Evolutionary conservation across 53 echinoderm and acorn worm genomes (phyloP).

Genomic region (Echinometra lucunter): DNA sequence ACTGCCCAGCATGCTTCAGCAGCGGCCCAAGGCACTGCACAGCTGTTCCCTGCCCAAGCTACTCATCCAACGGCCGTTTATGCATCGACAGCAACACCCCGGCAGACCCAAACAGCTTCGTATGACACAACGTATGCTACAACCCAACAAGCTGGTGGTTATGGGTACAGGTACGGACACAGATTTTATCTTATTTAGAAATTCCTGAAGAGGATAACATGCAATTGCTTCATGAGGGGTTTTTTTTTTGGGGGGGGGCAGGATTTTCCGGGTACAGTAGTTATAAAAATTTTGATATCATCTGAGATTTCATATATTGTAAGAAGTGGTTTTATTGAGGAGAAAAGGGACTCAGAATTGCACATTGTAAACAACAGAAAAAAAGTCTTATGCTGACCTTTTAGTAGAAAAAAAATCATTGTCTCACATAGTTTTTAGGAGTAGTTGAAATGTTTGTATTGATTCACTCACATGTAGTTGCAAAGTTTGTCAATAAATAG

Average conservation of each 20-base stretch:
- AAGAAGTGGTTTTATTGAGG: neutral
- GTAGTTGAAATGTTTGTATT: neutral
- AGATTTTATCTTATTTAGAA: neutral
- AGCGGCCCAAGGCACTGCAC: conserved; percentile 62
- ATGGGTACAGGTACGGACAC: conserved; percentile 78
- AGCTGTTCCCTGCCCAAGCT: conserved; percentile 68
- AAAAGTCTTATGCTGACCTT: neutral
- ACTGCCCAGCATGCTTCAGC: conserved; percentile 63
- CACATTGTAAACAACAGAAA: too few species aligned
- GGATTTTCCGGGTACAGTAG: neutral
- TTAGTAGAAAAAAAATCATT: neutral
- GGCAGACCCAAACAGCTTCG: conserved; percentile 83
- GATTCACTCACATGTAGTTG: neutral
- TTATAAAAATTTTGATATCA: neutral
- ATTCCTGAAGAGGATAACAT: neutral
- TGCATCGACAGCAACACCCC: conserved; percentile 83
- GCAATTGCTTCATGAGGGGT: neutral
- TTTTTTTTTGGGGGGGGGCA: neutral
- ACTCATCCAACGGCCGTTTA: conserved; percentile 69
- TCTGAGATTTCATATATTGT: neutral
- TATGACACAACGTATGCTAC: conserved; percentile 83
- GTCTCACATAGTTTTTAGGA: neutral
- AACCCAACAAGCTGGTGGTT: conserved; percentile 77
- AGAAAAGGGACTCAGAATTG: too few species aligned
- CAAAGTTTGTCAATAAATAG: neutral